phyloP scores from a whole-genome alignment of 2,888 invertebrate genomes.

The Nudaria mundana region DNA sequence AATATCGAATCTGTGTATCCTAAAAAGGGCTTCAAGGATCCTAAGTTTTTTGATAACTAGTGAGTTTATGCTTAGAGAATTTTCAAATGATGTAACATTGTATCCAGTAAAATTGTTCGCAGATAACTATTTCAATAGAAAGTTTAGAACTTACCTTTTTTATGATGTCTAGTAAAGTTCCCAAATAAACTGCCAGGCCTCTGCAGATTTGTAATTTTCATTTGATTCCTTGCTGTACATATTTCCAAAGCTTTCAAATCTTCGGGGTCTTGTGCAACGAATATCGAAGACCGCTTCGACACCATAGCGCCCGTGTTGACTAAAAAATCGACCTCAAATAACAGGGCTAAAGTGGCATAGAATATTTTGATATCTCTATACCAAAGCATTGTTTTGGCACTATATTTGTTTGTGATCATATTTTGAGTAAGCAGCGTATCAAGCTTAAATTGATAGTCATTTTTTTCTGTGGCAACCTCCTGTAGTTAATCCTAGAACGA shows the following conservation, averaged over 20 bases:
- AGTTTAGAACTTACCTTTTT: conserved; percentile 70
- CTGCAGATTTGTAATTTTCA: too few relatives aligned
- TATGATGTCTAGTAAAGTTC: conserved; percentile 74
- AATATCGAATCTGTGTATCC: too few relatives aligned
- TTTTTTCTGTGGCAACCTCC: conserved; percentile 58
- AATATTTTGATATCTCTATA: conserved; percentile 74
- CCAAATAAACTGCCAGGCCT: conserved; percentile 73
- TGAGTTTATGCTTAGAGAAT: too few relatives aligned
- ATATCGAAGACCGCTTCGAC: conserved; percentile 68
- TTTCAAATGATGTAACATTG: too few relatives aligned
- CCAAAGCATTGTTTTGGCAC: conserved; percentile 79
- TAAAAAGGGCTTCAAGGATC: too few relatives aligned
- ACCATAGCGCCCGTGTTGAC: conserved; percentile 73
- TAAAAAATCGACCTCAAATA: conserved; percentile 67
- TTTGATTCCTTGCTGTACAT: conserved; percentile 67
- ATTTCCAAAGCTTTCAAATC: conserved; percentile 68
- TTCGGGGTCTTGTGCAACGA: conserved; percentile 64
- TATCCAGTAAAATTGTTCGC: too few relatives aligned
- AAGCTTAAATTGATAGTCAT: conserved; percentile 76
- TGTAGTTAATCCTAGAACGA: conserved; percentile 17
- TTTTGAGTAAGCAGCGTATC: conserved; percentile 45
- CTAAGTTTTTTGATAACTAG: too few relatives aligned
- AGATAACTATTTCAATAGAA: too few relatives aligned
- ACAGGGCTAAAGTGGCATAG: conserved; percentile 68
- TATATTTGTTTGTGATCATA: conserved; percentile 55